Percentiles rank a stretch among this genome's conserved stretches.
Conservation (phyloP, 2,113 vertebrate species). For the Rhodinocichla rosea region DNA sequence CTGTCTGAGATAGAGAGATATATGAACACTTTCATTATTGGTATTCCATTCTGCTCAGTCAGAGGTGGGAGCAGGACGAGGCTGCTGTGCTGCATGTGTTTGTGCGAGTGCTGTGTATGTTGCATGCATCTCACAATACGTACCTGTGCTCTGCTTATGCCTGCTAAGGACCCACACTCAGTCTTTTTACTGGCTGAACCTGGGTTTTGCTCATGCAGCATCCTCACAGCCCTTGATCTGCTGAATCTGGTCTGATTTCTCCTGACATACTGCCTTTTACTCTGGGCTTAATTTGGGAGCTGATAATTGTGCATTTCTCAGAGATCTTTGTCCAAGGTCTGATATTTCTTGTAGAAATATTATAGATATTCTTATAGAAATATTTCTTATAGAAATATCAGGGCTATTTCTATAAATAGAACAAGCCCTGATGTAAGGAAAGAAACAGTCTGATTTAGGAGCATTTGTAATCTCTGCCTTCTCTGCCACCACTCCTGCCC, state of each 20-base stretch:
- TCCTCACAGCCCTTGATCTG: neutral
- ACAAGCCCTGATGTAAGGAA: neutral
- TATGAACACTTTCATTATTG: neutral
- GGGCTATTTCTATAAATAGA: neutral
- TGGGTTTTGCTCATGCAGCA: neutral
- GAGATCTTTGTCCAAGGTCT: neutral
- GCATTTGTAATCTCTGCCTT: conserved; percentile 2
- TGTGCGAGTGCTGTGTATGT: neutral
- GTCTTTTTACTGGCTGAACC: neutral
- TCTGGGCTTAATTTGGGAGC: neutral
- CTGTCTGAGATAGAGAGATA: neutral
- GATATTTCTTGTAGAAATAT: too few relatives aligned
- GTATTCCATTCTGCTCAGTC: neutral
- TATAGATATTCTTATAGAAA: too few relatives aligned
- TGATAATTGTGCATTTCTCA: neutral
- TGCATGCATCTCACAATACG: rapidly evolving
- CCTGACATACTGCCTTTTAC: neutral
- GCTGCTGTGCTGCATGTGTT: neutral
- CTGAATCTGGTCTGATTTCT: neutral
- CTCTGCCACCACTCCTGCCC: neutral
- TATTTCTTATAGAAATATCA: too few relatives aligned
- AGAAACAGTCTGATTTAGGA: neutral
- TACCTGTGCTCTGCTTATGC: rapidly evolving
- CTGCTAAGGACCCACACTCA: neutral
- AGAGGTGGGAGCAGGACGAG: neutral